Percentiles rank a stretch among this genome's conserved stretches.
Evolutionary conservation across 2,797 vertebrate species (phyloP).

Genomic region (Eupleurogrammus muticus): DNA sequence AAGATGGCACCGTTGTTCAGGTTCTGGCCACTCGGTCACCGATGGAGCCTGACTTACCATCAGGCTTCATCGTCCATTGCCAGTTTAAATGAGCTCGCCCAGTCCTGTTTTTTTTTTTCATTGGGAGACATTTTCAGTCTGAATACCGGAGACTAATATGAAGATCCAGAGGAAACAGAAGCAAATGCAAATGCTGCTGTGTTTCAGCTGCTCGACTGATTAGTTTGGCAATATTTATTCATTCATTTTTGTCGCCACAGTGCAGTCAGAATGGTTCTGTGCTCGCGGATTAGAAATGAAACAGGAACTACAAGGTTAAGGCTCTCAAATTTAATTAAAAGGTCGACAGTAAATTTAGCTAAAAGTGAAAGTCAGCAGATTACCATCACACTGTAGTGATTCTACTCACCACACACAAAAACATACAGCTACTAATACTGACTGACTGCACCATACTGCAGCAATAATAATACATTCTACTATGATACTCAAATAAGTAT

Average conservation of each 20-base stretch:
- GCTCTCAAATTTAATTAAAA: background rate
- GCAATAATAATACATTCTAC: background rate
- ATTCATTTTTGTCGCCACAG: no score
- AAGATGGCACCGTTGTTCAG: background rate
- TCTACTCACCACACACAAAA: background rate
- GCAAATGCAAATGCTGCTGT: background rate
- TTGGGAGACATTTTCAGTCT: background rate
- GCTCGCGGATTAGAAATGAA: background rate
- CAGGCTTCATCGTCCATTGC: background rate
- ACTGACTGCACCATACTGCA: background rate
- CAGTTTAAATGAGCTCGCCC: background rate
- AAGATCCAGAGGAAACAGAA: background rate
- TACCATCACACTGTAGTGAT: background rate
- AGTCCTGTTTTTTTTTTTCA: background rate
- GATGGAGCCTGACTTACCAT: background rate
- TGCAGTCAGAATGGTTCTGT: background rate
- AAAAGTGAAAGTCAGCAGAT: background rate
- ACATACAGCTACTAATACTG: background rate
- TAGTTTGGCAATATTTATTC: background rate
- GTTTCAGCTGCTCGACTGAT: background rate
- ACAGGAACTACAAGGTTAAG: background rate
- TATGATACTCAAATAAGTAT: no score
- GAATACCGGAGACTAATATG: background rate
- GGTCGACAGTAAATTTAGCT: background rate
- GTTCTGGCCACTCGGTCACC: background rate